phyloP scores from a whole-genome alignment of 53 echinoderm and acorn worm genomes.

The Apostichopus leukothele region DNA sequence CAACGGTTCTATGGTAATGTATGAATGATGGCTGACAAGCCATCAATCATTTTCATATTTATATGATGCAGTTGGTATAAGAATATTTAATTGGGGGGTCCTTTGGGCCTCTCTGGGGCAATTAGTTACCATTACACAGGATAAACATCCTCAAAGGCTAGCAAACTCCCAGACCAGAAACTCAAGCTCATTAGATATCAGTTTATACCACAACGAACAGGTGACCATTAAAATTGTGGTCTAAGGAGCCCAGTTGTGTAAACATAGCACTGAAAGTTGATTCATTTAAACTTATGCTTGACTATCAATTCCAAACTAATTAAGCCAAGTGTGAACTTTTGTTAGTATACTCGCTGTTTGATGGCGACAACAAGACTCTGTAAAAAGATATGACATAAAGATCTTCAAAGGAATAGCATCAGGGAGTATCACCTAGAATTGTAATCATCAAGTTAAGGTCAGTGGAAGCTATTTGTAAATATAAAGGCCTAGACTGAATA shows the following conservation, averaged over 20 bases:
- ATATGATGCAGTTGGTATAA: not conserved
- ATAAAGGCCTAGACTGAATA: not conserved
- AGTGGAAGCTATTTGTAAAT: not conserved
- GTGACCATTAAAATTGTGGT: conserved; percentile 1
- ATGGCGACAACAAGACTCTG: not conserved
- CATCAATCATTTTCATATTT: conserved; percentile 15
- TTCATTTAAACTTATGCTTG: not conserved
- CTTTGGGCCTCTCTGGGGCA: conserved; percentile 36
- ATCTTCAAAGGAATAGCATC: not conserved
- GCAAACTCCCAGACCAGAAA: conserved; percentile 6
- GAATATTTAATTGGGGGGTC: conserved; percentile 19
- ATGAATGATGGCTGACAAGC: not conserved
- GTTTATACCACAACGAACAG: not conserved
- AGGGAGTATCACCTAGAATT: not conserved
- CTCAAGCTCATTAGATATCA: not conserved
- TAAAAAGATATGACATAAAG: not conserved
- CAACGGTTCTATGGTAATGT: too few relatives aligned
- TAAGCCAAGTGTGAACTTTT: conserved; percentile 26
- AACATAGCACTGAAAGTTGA: conserved; percentile 4
- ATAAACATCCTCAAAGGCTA: conserved; percentile 2
- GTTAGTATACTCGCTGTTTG: not conserved
- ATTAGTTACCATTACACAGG: conserved; percentile 8
- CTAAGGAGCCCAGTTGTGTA: conserved; percentile 3
- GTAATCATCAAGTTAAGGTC: not conserved
- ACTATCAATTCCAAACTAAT: conserved; percentile 7